Evolutionary conservation across 2,797 vertebrate genomes (phyloP), one percentile per base, ranked within the genome.

Genomic region (Threskiornis aethiopicus): DNA sequence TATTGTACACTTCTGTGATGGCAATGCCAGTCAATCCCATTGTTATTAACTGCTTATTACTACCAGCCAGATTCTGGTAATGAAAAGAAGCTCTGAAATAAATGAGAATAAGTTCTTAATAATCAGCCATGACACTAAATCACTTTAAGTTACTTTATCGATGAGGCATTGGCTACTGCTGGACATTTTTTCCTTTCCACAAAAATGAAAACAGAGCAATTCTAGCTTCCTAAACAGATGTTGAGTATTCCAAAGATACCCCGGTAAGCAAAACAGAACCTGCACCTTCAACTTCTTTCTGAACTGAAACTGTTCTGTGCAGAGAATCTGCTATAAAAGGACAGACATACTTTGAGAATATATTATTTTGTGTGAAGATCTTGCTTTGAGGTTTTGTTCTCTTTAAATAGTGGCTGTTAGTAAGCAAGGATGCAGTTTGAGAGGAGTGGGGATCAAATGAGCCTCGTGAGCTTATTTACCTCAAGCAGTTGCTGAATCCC

Each of bases 401-500:
- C 85, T 95, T 93, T 91, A 77, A 94, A 76, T 46, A 72, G 69
- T 66, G 62, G 42, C 70, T 93, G 28, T 54, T 86, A 61, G 87
- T 88, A 91, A 96, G 88, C 55, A 94, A 96, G 46, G 62, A 62
- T 82, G 19, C 49, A 42, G 61, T 79, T 57, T 75, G 61, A 64
- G 49, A 46, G 31, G 26, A 84, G 33, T 67, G 71, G 58, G 57
- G 62, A 77, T 93, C 71, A 84, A 93, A 75, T 84, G 47, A n/a
- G 16, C 73, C 77, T 92, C 33, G 10, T 83, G 67, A 77, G 81
- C n/a, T 87, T 96, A 65, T 91, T 96, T 95, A 88, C 58, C 65
- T 89, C 49, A 49, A 66, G 72, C 93, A 97, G 90, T 71, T 97
- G 93, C 75, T 96, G 57, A 84, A 84, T 86, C n/a, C 62, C 39